Base-by-base conservation (phyloP, 2,888 invertebrate genomes). In the Julus scanicus region DNA sequence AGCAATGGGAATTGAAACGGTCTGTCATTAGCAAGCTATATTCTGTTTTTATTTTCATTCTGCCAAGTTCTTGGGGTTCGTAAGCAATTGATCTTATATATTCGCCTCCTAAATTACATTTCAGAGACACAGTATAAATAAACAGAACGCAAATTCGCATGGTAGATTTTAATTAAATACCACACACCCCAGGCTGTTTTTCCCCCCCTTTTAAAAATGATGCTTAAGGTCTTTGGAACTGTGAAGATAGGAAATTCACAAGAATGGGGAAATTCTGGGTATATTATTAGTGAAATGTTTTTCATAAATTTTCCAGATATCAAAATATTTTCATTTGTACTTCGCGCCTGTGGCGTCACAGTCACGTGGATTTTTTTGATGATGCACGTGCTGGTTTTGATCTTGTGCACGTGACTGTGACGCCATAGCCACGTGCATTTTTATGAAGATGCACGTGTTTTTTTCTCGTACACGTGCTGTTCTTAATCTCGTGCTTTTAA, bases 121-220 rank as follows among this genome's bases (percentile, higher is more conserved):
- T 39, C 80, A 39, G 37, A 37, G 80, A 37, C 13, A 1, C 80
- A 37, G 80, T 80, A 80, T 80, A 80, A 80, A 80, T 80, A 80
- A 80, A 80, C 80, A 71, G 8, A 15, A 37, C 15, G 37, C 37
- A 80, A 80, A 37, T 80, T 2, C 13, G 37, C 80, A 80, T 39
- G 80, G 37, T 13, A 37, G 37, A 37, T 80, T 37, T 80, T 80
- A 80, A 80, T 80, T 80, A 37, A 80, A 80, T 80, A 15, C 80
- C 15, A 37, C 71, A 37, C 80, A 80, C 80, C 80, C 37, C 15
- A 15, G 80, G 80, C 80, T 37, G 5, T 13, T 37, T 80, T 37
- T 80, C 4, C 15, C 80, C 44, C 1, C 44, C 5, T 44, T 80
- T 80, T 3, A 6, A 29, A 1, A 80, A 4, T 39, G 6, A 3